Evolutionary conservation across 92 coral and sea anemone species (phyloP).

Genomic region (Porites cylindrica): DNA sequence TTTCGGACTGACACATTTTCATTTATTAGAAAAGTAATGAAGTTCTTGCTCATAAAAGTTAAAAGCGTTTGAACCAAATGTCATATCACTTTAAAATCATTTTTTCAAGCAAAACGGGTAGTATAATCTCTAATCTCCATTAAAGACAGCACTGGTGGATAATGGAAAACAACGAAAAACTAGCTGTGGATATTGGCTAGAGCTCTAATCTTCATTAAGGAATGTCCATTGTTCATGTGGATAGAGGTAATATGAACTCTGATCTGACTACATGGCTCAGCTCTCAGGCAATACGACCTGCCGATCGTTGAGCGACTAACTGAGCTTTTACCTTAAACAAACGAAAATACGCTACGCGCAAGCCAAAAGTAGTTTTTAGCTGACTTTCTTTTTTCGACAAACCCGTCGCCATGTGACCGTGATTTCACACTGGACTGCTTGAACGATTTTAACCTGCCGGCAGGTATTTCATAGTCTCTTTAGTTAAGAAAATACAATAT

Average conservation of each 20-base stretch:
- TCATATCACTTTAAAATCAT: too few species aligned
- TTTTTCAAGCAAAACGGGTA: background rate
- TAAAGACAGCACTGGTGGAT: background rate
- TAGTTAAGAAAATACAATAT: background rate
- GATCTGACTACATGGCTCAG: background rate
- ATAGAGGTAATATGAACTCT: background rate
- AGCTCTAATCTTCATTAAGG: background rate
- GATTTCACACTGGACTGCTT: slow-evolving; percentile 2
- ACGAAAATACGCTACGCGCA: too few species aligned
- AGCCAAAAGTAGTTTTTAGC: background rate
- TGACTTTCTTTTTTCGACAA: slow-evolving; percentile 6
- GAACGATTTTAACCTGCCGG: slow-evolving; percentile 8
- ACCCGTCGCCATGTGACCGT: slow-evolving; percentile 8
- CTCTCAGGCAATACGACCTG: background rate
- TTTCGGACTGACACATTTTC: too few species aligned
- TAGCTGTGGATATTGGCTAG: slow-evolving; percentile 3
- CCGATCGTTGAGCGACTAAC: too few species aligned
- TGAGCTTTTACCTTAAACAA: too few species aligned
- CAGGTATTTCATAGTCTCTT: slow-evolving; percentile 8
- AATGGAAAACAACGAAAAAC: slow-evolving; percentile 2
- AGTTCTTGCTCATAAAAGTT: too few species aligned
- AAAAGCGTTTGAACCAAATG: too few species aligned
- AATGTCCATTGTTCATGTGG: slow-evolving; percentile 2
- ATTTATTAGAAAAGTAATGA: too few species aligned
- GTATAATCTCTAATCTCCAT: background rate